These are phyloP conservation scores for Diplodus puntazzo DNA, from an alignment of 2,797 vertebrate genomes.

Conservation along the genomic window DNA sequence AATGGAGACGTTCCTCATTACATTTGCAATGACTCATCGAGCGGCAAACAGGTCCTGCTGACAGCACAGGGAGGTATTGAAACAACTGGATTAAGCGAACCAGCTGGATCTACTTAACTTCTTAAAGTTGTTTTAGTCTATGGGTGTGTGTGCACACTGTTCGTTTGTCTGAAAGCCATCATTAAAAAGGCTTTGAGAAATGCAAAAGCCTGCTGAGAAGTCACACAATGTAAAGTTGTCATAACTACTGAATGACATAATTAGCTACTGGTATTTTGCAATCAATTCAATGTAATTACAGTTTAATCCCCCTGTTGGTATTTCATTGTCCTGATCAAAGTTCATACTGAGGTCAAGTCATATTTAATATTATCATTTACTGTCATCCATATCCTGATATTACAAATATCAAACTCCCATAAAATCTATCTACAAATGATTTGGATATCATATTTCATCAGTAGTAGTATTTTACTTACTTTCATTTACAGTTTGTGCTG, in stretches of 20 bases:
- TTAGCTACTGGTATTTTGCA: not conserved
- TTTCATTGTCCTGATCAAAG: not conserved
- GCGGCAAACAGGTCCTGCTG: not conserved
- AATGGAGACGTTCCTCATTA: not conserved
- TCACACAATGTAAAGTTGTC: not conserved
- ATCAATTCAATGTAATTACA: conserved; percentile 5
- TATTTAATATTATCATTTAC: not conserved
- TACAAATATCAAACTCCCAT: not conserved
- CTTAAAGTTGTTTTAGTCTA: not conserved
- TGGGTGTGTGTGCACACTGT: conserved; percentile 16
- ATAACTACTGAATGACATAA: conserved; percentile 2
- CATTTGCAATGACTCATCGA: not conserved
- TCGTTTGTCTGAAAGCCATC: not conserved
- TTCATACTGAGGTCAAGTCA: not conserved
- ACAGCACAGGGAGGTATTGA: conserved; percentile 4
- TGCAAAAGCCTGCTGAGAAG: not conserved
- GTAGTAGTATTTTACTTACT: no score
- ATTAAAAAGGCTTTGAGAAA: conserved; percentile 18
- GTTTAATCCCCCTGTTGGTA: not conserved
- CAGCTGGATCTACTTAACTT: conserved; percentile 4
- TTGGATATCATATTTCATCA: not conserved
- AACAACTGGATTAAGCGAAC: conserved; percentile 16
- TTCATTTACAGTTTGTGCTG: not conserved
- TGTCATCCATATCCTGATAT: not conserved
- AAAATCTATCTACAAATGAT: not conserved